Conservation (phyloP, 2,888 invertebrate genomes). For the Chalcosyrphus nemorum region DNA sequence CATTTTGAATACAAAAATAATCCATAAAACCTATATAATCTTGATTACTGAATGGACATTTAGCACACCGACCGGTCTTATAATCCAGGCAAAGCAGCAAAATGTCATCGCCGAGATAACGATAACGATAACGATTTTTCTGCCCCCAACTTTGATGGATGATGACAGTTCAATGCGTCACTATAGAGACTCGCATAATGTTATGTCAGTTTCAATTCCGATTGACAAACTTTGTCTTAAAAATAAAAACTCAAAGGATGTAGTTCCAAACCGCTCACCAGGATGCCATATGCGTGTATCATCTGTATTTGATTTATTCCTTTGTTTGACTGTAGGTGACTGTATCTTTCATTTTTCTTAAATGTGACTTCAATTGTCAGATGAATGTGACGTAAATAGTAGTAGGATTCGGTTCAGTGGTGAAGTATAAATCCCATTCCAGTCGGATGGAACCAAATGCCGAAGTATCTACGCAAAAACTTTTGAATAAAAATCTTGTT, state of each 20-base stretch:
- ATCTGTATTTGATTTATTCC: constrained; percentile 49
- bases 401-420: not conserved
- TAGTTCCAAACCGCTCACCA: constrained; percentile 45
- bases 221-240: not conserved
- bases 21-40: constrained; percentile 11
- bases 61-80: too few relatives aligned
- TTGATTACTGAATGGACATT: not conserved
- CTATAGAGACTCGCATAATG: not conserved
- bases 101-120: not conserved
- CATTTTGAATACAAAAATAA: not conserved
- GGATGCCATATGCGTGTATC: constrained; percentile 48
- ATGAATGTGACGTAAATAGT: constrained; percentile 16
- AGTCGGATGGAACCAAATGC: not conserved
- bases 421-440: not conserved
- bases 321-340: not conserved
- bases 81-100: not conserved
- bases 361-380: constrained; percentile 2
- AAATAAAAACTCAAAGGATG: constrained; percentile 25
- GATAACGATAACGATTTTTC: not conserved
- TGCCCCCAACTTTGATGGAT: constrained; percentile 10
- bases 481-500: constrained; percentile 43
- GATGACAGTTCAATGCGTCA: constrained; percentile 5
- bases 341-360: not conserved
- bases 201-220: not conserved
- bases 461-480: constrained; percentile 21